A percentile compares a stretch with the other conserved stretches of the same genome.
phyloP scores from a whole-genome alignment of 2,888 invertebrate species.

The Phlogophora meticulosa region DNA sequence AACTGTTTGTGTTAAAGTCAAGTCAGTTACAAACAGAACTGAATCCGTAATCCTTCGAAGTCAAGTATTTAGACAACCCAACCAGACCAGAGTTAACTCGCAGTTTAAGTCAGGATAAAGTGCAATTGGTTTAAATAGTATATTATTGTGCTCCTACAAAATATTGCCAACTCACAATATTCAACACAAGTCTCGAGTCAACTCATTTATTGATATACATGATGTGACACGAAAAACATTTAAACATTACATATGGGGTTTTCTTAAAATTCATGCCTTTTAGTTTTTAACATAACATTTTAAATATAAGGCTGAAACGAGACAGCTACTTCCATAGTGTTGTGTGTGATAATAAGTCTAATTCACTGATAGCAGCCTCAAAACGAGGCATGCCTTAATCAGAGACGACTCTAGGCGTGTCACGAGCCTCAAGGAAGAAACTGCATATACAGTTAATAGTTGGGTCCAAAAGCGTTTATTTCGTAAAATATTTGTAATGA shows the following conservation, averaged over 20 bases:
- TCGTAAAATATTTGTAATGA: background rate
- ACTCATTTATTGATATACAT: constrained; percentile 45
- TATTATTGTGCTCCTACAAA: constrained; percentile 33
- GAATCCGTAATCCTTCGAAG: background rate
- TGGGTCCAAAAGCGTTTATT: constrained; percentile 1
- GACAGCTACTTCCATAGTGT: constrained; percentile 2
- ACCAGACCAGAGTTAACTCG: background rate
- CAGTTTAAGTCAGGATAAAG: background rate
- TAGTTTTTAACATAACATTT: constrained; percentile 15
- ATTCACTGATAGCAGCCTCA: constrained; percentile 30
- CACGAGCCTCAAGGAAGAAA: constrained; percentile 3
- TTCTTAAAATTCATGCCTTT: constrained; percentile 27
- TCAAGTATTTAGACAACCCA: background rate
- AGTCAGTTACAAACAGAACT: background rate
- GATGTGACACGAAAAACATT: constrained; percentile 32
- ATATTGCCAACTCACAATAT: constrained; percentile 36
- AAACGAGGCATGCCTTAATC: constrained; percentile 8
- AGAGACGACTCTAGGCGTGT: constrained; percentile 22
- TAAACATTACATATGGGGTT: constrained; percentile 55
- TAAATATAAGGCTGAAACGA: constrained; percentile 12
- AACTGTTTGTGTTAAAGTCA: background rate
- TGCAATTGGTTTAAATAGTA: background rate
- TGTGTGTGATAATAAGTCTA: constrained; percentile 18
- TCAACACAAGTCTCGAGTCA: constrained; percentile 21
- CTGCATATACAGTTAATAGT: constrained; percentile 5